Conservation (phyloP, 92 coral and sea anemone genomes). For the Metridium senile region DNA sequence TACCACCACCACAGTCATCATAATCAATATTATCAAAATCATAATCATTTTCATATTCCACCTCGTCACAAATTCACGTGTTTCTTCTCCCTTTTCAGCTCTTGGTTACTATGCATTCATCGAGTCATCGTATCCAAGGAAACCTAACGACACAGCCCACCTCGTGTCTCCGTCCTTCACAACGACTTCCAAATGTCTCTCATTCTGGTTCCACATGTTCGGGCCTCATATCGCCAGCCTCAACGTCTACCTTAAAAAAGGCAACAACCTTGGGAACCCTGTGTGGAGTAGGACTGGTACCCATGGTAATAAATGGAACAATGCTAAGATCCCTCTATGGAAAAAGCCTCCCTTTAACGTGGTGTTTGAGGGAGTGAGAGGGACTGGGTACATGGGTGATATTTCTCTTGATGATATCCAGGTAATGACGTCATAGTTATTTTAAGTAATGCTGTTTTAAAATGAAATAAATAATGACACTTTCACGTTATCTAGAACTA, state of each 20-base stretch:
- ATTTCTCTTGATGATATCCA: slow-evolving; percentile 85
- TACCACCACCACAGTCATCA: no score
- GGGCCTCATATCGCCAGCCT: slow-evolving; percentile 88
- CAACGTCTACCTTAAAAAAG: slow-evolving; percentile 74
- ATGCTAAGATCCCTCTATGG: slow-evolving; percentile 64
- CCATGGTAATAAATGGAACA: slow-evolving; percentile 89
- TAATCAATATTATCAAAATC: no score
- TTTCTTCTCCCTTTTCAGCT: slow-evolving; percentile 59
- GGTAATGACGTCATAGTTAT: slow-evolving; percentile 20
- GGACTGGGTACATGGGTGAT: slow-evolving; percentile 74
- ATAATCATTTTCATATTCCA: no score
- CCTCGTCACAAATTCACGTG: no score
- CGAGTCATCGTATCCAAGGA: slow-evolving; percentile 86
- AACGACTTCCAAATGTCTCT: slow-evolving; percentile 68
- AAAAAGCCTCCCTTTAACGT: slow-evolving; percentile 58
- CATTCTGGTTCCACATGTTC: slow-evolving; percentile 97
- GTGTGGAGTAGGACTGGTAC: slow-evolving; percentile 91
- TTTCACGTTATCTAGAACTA: no score
- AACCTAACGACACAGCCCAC: slow-evolving; percentile 92
- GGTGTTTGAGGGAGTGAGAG: slow-evolving; percentile 93
- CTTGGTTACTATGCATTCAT: slow-evolving; percentile 90
- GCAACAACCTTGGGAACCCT: slow-evolving; percentile 63
- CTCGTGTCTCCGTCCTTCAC: slow-evolving; percentile 61
- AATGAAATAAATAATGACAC: no score
- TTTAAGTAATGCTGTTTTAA: not conserved